Conservation (phyloP, 1,140 invertebrate genomes). For the Pentalonia nigronervosa region DNA sequence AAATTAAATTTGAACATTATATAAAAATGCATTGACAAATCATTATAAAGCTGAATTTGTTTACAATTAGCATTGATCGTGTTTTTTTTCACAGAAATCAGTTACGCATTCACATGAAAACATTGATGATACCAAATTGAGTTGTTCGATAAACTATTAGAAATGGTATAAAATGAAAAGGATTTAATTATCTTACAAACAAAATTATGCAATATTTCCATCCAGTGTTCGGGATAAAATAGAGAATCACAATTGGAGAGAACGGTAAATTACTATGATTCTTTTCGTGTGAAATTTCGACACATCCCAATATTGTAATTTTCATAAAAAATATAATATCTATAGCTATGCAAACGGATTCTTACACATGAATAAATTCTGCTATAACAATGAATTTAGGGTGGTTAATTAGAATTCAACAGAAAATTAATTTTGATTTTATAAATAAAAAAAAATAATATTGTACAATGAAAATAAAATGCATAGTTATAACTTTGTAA, state of each 20-base stretch:
- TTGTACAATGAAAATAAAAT: background rate
- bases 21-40: no score
- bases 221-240: background rate
- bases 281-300: background rate
- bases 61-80: no score
- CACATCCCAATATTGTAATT: background rate
- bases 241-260: background rate
- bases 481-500: background rate
- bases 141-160: no score
- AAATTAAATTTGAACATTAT: no score
- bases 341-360: background rate
- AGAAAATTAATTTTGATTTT: background rate
- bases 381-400: background rate
- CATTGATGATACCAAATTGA: no score
- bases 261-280: background rate
- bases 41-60: no score
- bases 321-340: background rate
- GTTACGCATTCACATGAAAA: no score
- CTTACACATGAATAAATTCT: background rate
- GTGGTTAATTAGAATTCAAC: background rate
- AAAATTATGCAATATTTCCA: background rate
- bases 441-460: background rate
- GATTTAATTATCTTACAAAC: background rate
- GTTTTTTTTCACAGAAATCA: no score
- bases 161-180: no score